Base-by-base conservation (phyloP, 2,888 invertebrate species). In the Hoplodrina blanda region DNA sequence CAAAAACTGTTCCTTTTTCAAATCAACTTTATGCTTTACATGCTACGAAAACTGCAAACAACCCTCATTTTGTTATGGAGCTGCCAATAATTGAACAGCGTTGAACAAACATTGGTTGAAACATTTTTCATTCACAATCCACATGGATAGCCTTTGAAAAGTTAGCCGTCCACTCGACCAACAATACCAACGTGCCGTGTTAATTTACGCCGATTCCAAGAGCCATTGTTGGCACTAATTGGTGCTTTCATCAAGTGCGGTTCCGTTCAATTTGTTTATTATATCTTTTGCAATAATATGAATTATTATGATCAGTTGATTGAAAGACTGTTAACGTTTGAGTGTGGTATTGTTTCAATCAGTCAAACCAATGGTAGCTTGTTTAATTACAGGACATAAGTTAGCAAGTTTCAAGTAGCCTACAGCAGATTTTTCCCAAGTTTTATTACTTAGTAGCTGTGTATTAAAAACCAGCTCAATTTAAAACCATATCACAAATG, bases 181-280 rank as follows among this genome's bases (percentile, higher is more conserved):
- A 82, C 73, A 81, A 74, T 70, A 61, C 68, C 66, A 78, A 80
- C 72, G 72, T 66, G 62, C 73, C 62, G 61, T 69, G 84, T 85
- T 88, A 82, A 80, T 79, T 80, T 70, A 73, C 74, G 70, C 61
- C 3, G 69, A 41, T 49, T 55, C 68, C 30, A 68, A 74, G 81
- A 59, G 78, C 68, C 76, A 81, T 87, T 88, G 85, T 85, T 67
- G 66, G 64, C 19, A 72, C 85, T 88, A 88, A 88, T 88, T 87
- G 88, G 85, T 73, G 73, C 83, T 84, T 84, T 81, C 82, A 82
- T 80, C 78, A 70, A 83, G 74, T 65, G 64, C 59, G 60, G 61
- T 46, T 67, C 53, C 72, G 59, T 79, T 70, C 69, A 78, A 75
- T 69, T 77, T 66, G 62, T 68, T 73, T 59, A 68, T 63, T 74